These are phyloP conservation scores for Pangasius djambal DNA, from an alignment of 2,797 vertebrate genomes.

Conservation along the genomic window DNA sequence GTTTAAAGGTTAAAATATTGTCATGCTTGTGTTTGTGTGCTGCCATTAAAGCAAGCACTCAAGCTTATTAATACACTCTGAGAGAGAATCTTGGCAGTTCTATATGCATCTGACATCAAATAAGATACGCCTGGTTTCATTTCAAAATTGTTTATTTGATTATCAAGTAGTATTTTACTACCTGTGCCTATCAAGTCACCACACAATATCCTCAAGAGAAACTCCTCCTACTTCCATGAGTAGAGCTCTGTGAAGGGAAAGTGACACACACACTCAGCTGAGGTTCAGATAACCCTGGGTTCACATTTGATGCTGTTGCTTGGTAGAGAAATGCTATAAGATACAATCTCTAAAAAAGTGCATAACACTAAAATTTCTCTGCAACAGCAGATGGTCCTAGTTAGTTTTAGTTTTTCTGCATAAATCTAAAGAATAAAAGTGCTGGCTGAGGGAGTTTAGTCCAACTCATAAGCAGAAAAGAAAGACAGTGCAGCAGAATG, in stretches of 20 bases:
- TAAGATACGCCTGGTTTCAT: neutral
- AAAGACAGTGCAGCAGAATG: slow-evolving; percentile 66
- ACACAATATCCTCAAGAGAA: neutral
- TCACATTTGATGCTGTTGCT: neutral
- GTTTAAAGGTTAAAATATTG: neutral
- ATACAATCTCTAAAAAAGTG: slow-evolving; percentile 53
- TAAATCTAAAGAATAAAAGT: slow-evolving; percentile 65
- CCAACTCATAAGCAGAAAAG: slow-evolving; percentile 68
- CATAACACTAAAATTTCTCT: slow-evolving; percentile 54
- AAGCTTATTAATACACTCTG: neutral
- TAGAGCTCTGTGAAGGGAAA: neutral
- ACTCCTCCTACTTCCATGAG: neutral
- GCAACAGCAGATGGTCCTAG: slow-evolving; percentile 71
- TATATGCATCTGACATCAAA: neutral
- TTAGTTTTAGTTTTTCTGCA: slow-evolving; percentile 69
- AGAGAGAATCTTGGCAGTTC: neutral
- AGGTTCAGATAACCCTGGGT: neutral
- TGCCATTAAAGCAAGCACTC: neutral
- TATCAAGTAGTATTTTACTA: neutral
- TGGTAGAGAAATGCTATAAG: slow-evolving; percentile 38
- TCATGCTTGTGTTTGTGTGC: neutral
- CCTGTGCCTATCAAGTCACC: neutral
- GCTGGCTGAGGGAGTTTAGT: slow-evolving; percentile 66
- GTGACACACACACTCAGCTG: neutral
- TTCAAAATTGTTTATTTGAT: neutral